Conservation (phyloP, 2,113 vertebrate species). For the Burhinus bistriatus region DNA sequence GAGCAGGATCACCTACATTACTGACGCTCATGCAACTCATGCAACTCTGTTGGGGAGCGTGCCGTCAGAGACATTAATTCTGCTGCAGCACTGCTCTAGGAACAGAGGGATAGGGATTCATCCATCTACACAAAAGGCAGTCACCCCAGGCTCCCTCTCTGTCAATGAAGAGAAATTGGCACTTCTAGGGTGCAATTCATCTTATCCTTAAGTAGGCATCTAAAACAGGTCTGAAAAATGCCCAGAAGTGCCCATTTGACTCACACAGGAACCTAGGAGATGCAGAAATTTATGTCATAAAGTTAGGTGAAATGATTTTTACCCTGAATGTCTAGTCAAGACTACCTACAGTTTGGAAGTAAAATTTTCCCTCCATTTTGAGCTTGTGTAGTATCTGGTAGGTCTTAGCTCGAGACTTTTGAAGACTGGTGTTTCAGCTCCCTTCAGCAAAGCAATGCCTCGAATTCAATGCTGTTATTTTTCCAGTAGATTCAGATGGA, state of each 20-base stretch:
- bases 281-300: neutral
- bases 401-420: neutral
- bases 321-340: neutral
- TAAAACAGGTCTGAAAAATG: neutral
- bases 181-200: neutral
- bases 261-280: neutral
- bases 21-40: neutral
- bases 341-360: neutral
- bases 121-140: neutral
- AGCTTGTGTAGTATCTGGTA: neutral
- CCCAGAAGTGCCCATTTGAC: neutral
- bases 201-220: neutral
- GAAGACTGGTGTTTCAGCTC: neutral
- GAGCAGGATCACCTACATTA: neutral
- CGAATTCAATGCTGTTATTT: neutral
- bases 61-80: neutral
- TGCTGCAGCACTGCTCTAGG: neutral
- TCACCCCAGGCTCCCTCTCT: neutral
- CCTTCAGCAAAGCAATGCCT: neutral
- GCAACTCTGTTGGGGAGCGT: neutral
- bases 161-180: neutral
- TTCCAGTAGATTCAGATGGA: neutral
- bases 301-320: neutral
- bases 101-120: neutral
- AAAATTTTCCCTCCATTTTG: neutral